phyloP scores from a whole-genome alignment of 2,888 invertebrate genomes.

The Lobophora halterata region DNA sequence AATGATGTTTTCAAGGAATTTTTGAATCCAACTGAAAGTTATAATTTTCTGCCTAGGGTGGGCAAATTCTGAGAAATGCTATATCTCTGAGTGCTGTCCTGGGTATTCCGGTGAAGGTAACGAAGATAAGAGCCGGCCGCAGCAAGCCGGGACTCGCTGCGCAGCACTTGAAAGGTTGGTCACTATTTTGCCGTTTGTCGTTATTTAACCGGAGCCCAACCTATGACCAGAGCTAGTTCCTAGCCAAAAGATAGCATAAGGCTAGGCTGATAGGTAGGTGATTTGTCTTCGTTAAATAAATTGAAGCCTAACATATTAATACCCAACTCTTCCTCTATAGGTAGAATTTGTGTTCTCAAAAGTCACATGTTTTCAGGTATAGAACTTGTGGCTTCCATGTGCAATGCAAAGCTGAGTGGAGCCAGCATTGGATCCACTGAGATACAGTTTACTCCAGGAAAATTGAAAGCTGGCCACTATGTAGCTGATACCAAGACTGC shows the following conservation, averaged over 20 bases:
- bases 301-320: too few species aligned
- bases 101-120: slow-evolving; percentile 85
- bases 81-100: slow-evolving; percentile 89
- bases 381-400: slow-evolving; percentile 86
- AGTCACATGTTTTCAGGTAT: slow-evolving; percentile 78
- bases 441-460: slow-evolving; percentile 86
- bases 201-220: too few species aligned
- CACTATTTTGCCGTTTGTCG: too few species aligned
- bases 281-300: too few species aligned
- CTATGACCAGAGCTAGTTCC: too few species aligned
- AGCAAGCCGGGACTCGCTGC: slow-evolving; percentile 90
- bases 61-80: slow-evolving; percentile 93
- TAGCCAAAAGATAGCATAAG: too few species aligned
- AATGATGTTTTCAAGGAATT: background rate
- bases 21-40: background rate
- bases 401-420: slow-evolving; percentile 86
- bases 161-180: slow-evolving; percentile 89
- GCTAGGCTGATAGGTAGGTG: too few species aligned
- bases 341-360: background rate
- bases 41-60: slow-evolving; percentile 83
- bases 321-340: too few species aligned
- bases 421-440: slow-evolving; percentile 87
- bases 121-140: slow-evolving; percentile 90
- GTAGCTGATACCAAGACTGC: slow-evolving; percentile 90
- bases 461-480: slow-evolving; percentile 83